A percentile compares a stretch with the other conserved stretches of the same genome.
These are phyloP conservation scores for Syngnathus rostellatus DNA, from an alignment of 2,797 vertebrate genomes.

Conservation along the genomic window DNA sequence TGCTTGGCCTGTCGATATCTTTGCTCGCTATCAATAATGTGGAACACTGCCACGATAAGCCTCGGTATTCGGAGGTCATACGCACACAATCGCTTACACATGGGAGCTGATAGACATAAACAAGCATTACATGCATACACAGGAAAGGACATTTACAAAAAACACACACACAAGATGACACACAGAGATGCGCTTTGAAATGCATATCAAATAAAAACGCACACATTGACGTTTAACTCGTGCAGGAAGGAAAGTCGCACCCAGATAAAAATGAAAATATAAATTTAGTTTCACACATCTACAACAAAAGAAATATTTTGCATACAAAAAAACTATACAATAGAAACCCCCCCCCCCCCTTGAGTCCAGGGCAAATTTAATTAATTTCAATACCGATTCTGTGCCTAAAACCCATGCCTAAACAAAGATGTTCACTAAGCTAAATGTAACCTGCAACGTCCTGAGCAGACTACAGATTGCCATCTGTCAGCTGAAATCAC, in stretches of 20 bases:
- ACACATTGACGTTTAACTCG: neutral
- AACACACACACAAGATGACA: conserved; percentile 22
- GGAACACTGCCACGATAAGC: conserved; percentile 82
- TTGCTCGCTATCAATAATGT: conserved; percentile 92
- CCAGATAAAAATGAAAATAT: conserved; percentile 14
- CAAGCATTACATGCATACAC: conserved; percentile 18
- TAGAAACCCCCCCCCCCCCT: conserved; percentile 3
- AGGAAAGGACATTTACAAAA: conserved; percentile 16
- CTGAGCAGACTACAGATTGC: conserved; percentile 12
- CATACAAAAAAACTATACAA: conserved; percentile 4
- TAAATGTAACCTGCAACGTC: conserved; percentile 24
- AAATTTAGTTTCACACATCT: conserved; percentile 15
- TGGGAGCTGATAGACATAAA: conserved; percentile 19
- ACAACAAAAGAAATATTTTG: conserved; percentile 19
- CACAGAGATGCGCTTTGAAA: conserved; percentile 29
- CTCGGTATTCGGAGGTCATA: conserved; percentile 81
- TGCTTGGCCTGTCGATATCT: conserved; percentile 94
- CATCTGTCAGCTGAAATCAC: conserved; percentile 41
- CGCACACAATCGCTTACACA: conserved; percentile 34
- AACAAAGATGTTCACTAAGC: conserved; percentile 33
- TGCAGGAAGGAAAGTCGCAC: neutral
- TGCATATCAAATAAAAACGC: conserved; percentile 19
- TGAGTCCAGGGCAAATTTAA: neutral
- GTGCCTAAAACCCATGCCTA: conserved; percentile 34
- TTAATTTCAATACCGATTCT: conserved; percentile 1